phyloP scores from a whole-genome alignment of 2,888 invertebrate species.

The Nasonovia ribisnigri region DNA sequence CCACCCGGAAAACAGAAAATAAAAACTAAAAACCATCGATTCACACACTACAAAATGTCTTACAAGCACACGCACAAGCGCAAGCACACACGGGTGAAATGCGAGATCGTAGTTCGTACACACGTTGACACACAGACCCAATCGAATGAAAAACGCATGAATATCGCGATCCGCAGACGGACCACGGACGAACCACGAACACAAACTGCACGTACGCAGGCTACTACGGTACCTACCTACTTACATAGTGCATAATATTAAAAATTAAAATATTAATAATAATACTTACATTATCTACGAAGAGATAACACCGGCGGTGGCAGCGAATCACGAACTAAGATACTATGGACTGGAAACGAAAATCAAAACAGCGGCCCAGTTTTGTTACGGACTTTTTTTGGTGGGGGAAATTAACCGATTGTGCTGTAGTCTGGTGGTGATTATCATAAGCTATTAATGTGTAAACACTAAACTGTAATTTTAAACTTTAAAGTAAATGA shows the following conservation, averaged over 20 bases:
- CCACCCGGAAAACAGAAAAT: not conserved
- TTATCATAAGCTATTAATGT: too few species aligned
- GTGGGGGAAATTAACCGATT: too few species aligned
- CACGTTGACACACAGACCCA: not conserved
- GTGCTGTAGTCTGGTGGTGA: too few species aligned
- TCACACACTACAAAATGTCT: not conserved
- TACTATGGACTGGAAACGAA: too few species aligned
- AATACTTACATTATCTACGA: not conserved
- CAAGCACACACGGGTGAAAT: not conserved
- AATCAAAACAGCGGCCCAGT: too few species aligned
- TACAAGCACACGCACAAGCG: not conserved
- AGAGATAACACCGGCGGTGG: not conserved
- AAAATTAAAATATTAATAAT: slow-evolving; percentile 1
- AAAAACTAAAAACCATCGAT: not conserved
- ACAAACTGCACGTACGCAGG: slow-evolving; percentile 13
- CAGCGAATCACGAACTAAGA: too few species aligned
- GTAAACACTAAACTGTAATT: too few species aligned
- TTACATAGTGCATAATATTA: not conserved
- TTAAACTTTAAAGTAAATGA: too few species aligned
- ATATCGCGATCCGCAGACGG: not conserved
- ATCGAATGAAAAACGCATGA: not conserved
- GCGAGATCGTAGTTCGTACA: not conserved
- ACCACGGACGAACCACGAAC: not conserved
- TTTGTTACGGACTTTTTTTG: too few species aligned
- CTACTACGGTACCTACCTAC: not conserved